A percentile compares a stretch with the other conserved stretches of the same genome.
These are phyloP conservation scores for Botia almorhae DNA, from an alignment of 2,797 vertebrate genomes.

Conservation along the genomic window DNA sequence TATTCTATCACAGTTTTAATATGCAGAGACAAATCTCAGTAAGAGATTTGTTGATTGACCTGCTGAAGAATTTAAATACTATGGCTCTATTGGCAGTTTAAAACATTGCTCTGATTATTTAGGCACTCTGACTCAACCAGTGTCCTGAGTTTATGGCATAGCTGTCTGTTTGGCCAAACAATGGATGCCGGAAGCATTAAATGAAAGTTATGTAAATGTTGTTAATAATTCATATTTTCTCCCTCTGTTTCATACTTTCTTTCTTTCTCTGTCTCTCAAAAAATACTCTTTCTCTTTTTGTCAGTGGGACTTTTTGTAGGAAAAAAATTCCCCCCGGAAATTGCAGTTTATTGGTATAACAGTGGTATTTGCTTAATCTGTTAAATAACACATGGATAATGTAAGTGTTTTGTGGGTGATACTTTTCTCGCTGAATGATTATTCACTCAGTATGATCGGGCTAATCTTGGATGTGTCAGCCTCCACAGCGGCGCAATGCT, in stretches of 20 bases:
- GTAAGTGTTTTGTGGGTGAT: slow-evolving; percentile 22
- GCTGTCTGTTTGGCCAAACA: slow-evolving; percentile 1
- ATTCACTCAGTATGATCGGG: slow-evolving; percentile 34
- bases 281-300: background rate
- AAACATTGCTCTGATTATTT: background rate
- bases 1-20: background rate
- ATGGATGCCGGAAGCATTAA: background rate
- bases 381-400: slow-evolving; percentile 18
- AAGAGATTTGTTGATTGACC: background rate
- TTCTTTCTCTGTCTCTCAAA: background rate
- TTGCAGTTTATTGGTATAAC: slow-evolving; percentile 2
- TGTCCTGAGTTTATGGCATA: background rate
- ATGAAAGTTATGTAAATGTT: background rate
- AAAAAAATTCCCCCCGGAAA: background rate
- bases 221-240: background rate
- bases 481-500: background rate
- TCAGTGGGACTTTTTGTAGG: background rate
- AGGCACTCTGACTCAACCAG: background rate
- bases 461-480: slow-evolving; percentile 54
- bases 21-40: background rate
- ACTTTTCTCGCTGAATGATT: slow-evolving; percentile 37
- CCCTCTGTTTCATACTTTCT: background rate
- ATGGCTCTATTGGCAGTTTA: background rate
- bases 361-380: slow-evolving; percentile 16
- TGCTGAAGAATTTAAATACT: background rate